Evolutionary conservation across 2,797 vertebrate species (phyloP), one percentile per base, ranked within the genome.

Genomic region (Ctenopoma multispine): DNA sequence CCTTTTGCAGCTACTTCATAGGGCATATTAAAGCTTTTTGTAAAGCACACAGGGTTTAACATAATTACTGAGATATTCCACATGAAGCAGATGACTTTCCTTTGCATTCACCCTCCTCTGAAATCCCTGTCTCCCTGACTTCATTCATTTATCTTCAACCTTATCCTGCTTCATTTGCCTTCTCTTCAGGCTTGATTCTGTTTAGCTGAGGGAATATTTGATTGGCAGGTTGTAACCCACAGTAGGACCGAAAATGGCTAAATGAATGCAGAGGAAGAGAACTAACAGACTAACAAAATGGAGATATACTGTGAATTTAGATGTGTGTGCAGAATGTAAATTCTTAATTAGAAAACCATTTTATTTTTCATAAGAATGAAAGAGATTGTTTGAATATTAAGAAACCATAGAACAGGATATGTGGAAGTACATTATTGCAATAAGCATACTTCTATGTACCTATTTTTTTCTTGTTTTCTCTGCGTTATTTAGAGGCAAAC

Each of bases 171-270:
- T 65, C 56, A 50, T 69, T 67, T 41, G 61, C 63, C 63, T 44
- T 75, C 80, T 63, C 80, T 55, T 69, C 59, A 69, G 77, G 69
- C 75, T 60, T 5, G 29, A 54, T 40, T 76, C 51, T 64, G 51
- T 84, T 81, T 65, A 66, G 75, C 80, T 79, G 67, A 29, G 80
- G 61, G 46, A 66, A 53, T 76, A 61, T 81, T 82, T 87, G 77
- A 88, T 80, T 84, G 87, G 59, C 85, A 75, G 80, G 73, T 71
- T 80, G 40, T 78, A 87, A 75, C 41, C 58, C 21, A 5, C 70
- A 70, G 66, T 41, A 21, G 38, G 41, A 43, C 57, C 67, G 80
- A 85, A 34, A 71, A 57, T 44, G 29, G 29, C 7, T 27, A 51
- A 41, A 57, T 51, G n/a, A 60, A 69, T 57, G 24, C 13, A 21